Evolutionary conservation across 1,140 invertebrate genomes (phyloP).

Genomic region (Hycleus cichorii): DNA sequence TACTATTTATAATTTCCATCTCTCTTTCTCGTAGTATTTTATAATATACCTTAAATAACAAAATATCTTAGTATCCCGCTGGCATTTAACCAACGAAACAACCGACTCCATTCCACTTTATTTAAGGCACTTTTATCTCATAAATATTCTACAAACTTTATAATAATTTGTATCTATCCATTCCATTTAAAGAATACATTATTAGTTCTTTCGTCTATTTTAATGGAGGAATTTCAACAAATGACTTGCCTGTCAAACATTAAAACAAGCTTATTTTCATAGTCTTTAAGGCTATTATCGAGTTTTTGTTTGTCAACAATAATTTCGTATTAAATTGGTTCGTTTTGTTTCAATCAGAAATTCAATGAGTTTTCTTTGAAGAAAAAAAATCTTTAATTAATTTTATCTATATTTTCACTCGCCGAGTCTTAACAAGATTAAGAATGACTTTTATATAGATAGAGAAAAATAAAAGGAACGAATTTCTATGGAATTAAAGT

Average conservation of each 20-base stretch:
- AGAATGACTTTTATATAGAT: conserved; percentile 15
- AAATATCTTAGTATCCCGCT: conserved; percentile 11
- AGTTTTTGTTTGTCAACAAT: no score
- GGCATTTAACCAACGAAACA: conserved; percentile 9
- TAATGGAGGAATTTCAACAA: no score
- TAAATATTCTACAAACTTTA: conserved; percentile 11
- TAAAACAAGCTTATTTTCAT: no score
- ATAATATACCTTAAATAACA: conserved; percentile 12
- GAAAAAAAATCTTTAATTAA: conserved; percentile 7
- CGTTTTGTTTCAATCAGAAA: no score
- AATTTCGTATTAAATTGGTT: no score
- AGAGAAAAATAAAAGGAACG: conserved; percentile 2
- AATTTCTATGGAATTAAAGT: conserved; percentile 12
- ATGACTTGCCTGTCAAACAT: no score
- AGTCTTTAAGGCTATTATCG: no score
- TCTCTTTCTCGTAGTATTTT: conserved; percentile 2
- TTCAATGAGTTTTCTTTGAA: background rate
- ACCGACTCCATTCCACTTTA: background rate
- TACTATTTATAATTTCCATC: background rate
- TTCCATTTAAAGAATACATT: conserved; percentile 3
- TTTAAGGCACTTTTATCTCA: conserved; percentile 6
- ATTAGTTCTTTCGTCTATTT: background rate
- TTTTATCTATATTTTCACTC: conserved; percentile 9
- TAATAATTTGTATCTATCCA: conserved; percentile 5
- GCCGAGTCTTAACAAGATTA: conserved; percentile 12